Conservation (phyloP, 2,113 vertebrate species). For the Dicerorhinus sumatrensis region DNA sequence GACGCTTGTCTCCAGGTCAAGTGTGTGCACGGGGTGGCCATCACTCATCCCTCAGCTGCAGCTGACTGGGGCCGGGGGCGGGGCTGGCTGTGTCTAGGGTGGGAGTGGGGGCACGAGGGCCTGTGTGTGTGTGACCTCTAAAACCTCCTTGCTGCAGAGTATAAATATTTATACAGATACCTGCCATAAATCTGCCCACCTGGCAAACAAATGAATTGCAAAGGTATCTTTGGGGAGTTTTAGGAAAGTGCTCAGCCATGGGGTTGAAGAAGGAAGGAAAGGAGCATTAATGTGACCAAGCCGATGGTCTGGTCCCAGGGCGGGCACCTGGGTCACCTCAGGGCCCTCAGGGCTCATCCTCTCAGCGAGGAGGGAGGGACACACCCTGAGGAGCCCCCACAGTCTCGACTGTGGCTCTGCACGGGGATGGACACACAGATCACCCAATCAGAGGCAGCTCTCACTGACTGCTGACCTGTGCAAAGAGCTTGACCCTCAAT, state of each 20-base stretch:
- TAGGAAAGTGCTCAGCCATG: conserved; percentile 80
- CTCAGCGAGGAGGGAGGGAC: background rate
- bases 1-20: fast-evolving
- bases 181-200: conserved; percentile 89
- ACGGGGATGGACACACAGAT: fast-evolving
- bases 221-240: conserved; percentile 89
- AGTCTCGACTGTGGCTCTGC: background rate
- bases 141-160: conserved; percentile 88
- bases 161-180: conserved; percentile 91
- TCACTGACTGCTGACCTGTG: background rate
- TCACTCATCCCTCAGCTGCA: background rate
- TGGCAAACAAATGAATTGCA: conserved; percentile 87
- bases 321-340: background rate
- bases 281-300: conserved; percentile 70
- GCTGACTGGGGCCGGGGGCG: background rate
- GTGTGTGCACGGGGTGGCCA: background rate
- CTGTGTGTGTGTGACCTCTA: conserved; percentile 81
- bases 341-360: background rate
- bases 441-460: fast-evolving
- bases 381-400: fast-evolving
- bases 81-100: background rate
- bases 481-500: background rate
- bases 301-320: background rate
- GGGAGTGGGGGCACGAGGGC: background rate
- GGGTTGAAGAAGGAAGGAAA: conserved; percentile 82